A percentile compares a stretch with the other conserved stretches of the same genome.
Conservation (phyloP, 2,888 invertebrate species). For the Eupithecia pulchellata region DNA sequence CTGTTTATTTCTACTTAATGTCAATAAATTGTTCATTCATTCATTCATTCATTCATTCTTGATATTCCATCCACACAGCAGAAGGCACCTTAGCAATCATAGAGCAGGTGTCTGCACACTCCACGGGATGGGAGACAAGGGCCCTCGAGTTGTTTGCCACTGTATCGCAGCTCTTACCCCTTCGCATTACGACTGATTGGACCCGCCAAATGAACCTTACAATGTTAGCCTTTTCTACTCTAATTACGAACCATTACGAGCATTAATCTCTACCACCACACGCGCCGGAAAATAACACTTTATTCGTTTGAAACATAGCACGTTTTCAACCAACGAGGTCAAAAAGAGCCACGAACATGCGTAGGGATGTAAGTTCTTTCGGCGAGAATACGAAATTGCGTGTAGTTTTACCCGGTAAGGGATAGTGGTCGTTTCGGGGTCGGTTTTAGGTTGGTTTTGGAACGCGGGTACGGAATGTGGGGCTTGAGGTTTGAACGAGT, state of each 20-base stretch:
- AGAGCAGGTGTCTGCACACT: slow-evolving; percentile 30
- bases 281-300: slow-evolving; percentile 52
- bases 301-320: slow-evolving; percentile 54
- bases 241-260: slow-evolving; percentile 82
- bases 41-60: no score
- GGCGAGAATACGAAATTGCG: slow-evolving; percentile 42
- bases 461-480: slow-evolving; percentile 53
- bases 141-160: slow-evolving; percentile 65
- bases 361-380: slow-evolving; percentile 40
- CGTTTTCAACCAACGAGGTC: slow-evolving; percentile 48
- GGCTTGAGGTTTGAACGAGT: slow-evolving; percentile 79
- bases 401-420: slow-evolving; percentile 21
- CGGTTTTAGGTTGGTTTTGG: slow-evolving; percentile 59
- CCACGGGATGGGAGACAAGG: slow-evolving; percentile 36
- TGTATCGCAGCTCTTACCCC: slow-evolving; percentile 74
- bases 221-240: slow-evolving; percentile 83
- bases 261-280: slow-evolving; percentile 71
- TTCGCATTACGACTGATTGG: slow-evolving; percentile 73
- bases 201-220: slow-evolving; percentile 80
- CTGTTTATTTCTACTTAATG: no score
- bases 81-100: not conserved
- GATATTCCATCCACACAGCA: not conserved
- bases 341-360: slow-evolving; percentile 19
- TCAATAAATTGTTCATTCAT: no score
- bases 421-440: slow-evolving; percentile 44